Evolutionary conservation across 1,140 invertebrate genomes (phyloP).

Genomic region (Macrostomum lignano): DNA sequence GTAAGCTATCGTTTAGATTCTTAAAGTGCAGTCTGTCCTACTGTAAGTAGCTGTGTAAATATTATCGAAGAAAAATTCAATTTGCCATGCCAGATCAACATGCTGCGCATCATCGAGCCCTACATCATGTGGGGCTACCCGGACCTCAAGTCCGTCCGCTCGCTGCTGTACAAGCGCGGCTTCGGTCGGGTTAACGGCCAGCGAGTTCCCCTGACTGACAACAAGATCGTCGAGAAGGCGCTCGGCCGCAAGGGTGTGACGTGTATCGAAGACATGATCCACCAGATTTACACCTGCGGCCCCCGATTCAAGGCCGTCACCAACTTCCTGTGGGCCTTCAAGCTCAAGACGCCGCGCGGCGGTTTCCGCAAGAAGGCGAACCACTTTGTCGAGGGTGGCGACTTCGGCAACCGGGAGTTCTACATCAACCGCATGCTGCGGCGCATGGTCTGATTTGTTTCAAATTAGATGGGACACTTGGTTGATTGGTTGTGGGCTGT

Average conservation of each 20-base stretch:
- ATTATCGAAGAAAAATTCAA: too few species aligned
- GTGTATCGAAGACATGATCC: constrained; percentile 90
- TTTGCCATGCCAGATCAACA: too few species aligned
- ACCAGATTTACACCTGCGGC: constrained; percentile 77
- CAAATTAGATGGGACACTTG: neutral
- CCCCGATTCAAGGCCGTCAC: constrained; percentile 69
- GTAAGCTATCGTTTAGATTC: too few species aligned
- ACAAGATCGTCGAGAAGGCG: constrained; percentile 61
- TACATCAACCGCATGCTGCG: constrained; percentile 75
- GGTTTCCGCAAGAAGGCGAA: constrained; percentile 97
- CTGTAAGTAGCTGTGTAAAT: too few species aligned
- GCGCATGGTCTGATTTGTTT: constrained; percentile 58
- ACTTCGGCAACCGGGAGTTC: constrained; percentile 89
- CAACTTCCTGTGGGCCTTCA: constrained; percentile 98
- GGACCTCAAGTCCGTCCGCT: constrained; percentile 72
- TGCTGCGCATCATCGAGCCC: constrained; percentile 71
- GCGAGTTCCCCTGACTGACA: constrained; percentile 66
- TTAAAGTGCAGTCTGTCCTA: too few species aligned
- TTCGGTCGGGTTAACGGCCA: constrained; percentile 65
- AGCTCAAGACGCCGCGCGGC: constrained; percentile 87
- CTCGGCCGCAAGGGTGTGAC: constrained; percentile 53
- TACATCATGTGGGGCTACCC: constrained; percentile 93
- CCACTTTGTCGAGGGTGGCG: constrained; percentile 94
- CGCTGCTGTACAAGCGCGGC: constrained; percentile 86
- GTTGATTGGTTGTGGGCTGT: too few species aligned